phyloP scores from a whole-genome alignment of 2,797 vertebrate genomes.

The Darevskia mixta region DNA sequence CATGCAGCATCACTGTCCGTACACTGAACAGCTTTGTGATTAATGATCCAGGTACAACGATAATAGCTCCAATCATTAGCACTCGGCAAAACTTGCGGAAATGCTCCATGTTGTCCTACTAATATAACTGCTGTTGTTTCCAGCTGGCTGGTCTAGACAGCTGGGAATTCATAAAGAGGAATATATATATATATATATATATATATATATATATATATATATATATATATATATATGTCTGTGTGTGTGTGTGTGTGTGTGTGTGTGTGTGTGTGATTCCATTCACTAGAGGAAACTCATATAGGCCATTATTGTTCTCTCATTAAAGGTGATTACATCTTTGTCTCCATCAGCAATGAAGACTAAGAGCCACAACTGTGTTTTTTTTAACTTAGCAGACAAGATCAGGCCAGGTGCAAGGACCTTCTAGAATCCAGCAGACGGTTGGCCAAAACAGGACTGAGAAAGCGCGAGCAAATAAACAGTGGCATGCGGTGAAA shows the following conservation, averaged over 20 bases:
- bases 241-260: no score
- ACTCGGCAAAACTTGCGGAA: constrained; percentile 52
- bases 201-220: not conserved
- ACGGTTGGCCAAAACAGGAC: no score
- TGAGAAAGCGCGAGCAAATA: no score
- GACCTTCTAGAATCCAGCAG: no score
- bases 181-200: not conserved
- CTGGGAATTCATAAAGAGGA: constrained; percentile 48
- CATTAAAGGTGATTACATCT: not conserved
- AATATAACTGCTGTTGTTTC: not conserved
- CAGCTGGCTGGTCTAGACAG: constrained; percentile 36
- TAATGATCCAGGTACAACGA: constrained; percentile 34
- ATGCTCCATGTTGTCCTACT: constrained; percentile 11
- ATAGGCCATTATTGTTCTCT: not conserved
- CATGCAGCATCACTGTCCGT: not conserved
- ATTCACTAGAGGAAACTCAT: no score
- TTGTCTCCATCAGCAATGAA: not conserved
- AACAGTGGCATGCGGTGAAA: no score
- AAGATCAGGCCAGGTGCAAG: no score
- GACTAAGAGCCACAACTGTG: no score
- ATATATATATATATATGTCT: no score
- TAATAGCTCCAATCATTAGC: constrained; percentile 36
- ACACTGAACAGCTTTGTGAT: constrained; percentile 37
- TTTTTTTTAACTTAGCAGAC: no score
- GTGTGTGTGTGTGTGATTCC: no score